A percentile compares a stretch with the other conserved stretches of the same genome.
Evolutionary conservation across 2,888 invertebrate species (phyloP).

Genomic region (Hedychridium roseum): DNA sequence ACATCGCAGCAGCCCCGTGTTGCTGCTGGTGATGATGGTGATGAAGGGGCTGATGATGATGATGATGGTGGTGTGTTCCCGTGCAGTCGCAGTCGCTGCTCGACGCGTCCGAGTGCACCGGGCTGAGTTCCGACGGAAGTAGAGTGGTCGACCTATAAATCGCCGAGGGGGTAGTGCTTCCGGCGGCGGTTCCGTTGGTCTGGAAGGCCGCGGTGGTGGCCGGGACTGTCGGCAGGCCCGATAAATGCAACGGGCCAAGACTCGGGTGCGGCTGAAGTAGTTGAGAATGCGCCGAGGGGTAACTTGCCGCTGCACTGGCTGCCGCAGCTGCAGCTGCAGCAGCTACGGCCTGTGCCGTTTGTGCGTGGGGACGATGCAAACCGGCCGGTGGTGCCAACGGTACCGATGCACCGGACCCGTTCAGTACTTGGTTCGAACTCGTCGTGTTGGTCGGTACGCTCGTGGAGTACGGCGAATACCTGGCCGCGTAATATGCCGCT

Average conservation of each 20-base stretch:
- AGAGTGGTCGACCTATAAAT: constrained; percentile 45
- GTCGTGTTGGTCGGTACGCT: constrained; percentile 61
- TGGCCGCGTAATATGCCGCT: constrained; percentile 67
- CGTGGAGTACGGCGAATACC: constrained; percentile 70
- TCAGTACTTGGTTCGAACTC: too few species aligned
- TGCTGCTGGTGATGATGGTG: constrained; percentile 13
- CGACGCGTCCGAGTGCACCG: constrained; percentile 51
- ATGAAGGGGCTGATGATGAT: constrained; percentile 1
- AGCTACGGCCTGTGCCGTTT: constrained; percentile 52
- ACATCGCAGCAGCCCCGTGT: constrained; percentile 1
- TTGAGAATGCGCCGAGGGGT: constrained; percentile 43
- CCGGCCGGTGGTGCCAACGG: too few species aligned
- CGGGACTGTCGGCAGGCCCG: constrained; percentile 47
- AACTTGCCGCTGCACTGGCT: constrained; percentile 42
- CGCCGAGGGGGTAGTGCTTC: constrained; percentile 38
- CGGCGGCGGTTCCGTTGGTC: constrained; percentile 26
- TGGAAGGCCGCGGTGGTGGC: constrained; percentile 39
- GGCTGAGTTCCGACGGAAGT: constrained; percentile 34
- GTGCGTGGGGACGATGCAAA: constrained; percentile 66
- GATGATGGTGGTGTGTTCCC: constrained; percentile 2
- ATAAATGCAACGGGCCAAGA: constrained; percentile 45
- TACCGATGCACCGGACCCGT: too few species aligned
- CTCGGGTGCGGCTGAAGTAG: constrained; percentile 22
- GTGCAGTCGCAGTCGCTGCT: constrained; percentile 55
- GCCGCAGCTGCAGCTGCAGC: constrained; percentile 32